Evolutionary conservation across 2,888 invertebrate species (phyloP).

Genomic region (Caenorhabditis drosophilae): DNA sequence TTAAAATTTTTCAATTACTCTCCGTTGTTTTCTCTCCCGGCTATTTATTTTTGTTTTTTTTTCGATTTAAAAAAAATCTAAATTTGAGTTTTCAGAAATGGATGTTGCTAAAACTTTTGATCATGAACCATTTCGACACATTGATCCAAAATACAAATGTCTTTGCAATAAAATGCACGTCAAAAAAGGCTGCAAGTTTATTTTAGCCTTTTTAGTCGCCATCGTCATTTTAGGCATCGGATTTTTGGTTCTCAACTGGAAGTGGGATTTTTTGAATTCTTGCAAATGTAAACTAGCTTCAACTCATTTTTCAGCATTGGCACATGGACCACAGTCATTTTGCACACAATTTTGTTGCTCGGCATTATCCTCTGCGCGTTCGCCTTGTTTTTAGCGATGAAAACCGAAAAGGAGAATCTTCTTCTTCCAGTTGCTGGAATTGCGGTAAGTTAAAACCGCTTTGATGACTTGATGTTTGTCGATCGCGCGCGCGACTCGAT

Average conservation of each 20-base stretch:
- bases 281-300: too few species aligned
- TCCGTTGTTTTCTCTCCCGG: too few species aligned
- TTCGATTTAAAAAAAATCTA: too few species aligned
- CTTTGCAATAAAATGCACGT: constrained; percentile 46
- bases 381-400: constrained; percentile 40
- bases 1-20: too few species aligned
- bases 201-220: constrained; percentile 25
- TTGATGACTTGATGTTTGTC: constrained; percentile 10
- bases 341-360: constrained; percentile 32
- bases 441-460: constrained; percentile 30
- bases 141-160: constrained; percentile 48
- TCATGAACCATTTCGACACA: constrained; percentile 49
- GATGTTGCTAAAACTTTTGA: constrained; percentile 52
- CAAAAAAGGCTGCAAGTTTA: constrained; percentile 41
- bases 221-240: constrained; percentile 14
- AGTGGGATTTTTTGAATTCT: too few species aligned
- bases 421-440: constrained; percentile 41
- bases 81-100: constrained; percentile 28
- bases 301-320: constrained; percentile 27
- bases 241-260: constrained; percentile 34
- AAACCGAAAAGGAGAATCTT: constrained; percentile 48
- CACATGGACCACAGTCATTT: constrained; percentile 38
- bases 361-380: constrained; percentile 23
- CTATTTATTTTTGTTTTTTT: not conserved
- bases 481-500: constrained; percentile 10